phyloP scores from a whole-genome alignment of 2,888 invertebrate genomes.

The Sesia bembeciformis region DNA sequence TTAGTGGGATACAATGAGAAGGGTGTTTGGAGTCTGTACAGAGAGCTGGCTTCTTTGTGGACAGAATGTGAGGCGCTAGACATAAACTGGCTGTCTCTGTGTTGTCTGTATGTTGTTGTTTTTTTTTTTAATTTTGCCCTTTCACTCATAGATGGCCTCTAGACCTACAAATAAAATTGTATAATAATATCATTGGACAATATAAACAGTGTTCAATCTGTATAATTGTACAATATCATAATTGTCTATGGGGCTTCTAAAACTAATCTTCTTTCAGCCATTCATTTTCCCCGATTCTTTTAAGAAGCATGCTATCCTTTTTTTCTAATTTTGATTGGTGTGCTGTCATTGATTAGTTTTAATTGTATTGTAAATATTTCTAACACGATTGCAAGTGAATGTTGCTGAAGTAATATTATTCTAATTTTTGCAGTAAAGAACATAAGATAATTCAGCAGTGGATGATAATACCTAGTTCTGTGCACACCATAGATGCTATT shows the following conservation, averaged over 20 bases:
- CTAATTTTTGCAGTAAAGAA: too few relatives aligned
- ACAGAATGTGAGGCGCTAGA: slow-evolving; percentile 67
- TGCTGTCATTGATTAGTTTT: background rate
- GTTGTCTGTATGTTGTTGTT: slow-evolving; percentile 68
- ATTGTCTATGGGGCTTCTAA: background rate
- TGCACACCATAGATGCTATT: too few relatives aligned
- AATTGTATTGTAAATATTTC: background rate
- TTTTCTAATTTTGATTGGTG: background rate
- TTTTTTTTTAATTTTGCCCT: slow-evolving; percentile 18
- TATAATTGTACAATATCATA: too few relatives aligned
- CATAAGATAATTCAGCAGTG: too few relatives aligned
- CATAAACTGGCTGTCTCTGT: slow-evolving; percentile 51
- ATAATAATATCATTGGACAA: too few relatives aligned
- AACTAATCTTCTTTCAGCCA: background rate
- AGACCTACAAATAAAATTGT: too few relatives aligned
- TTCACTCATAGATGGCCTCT: background rate
- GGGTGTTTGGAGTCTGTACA: slow-evolving; percentile 71
- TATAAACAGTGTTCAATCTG: too few relatives aligned
- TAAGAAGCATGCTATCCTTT: background rate
- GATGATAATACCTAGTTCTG: too few relatives aligned
- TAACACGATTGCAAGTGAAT: background rate
- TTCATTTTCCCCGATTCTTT: background rate
- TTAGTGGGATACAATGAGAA: slow-evolving; percentile 52
- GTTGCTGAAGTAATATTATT: background rate
- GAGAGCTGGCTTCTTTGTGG: slow-evolving; percentile 70